Base-by-base conservation (phyloP, 2,888 invertebrate genomes). In the Muschampia plurimacula region DNA sequence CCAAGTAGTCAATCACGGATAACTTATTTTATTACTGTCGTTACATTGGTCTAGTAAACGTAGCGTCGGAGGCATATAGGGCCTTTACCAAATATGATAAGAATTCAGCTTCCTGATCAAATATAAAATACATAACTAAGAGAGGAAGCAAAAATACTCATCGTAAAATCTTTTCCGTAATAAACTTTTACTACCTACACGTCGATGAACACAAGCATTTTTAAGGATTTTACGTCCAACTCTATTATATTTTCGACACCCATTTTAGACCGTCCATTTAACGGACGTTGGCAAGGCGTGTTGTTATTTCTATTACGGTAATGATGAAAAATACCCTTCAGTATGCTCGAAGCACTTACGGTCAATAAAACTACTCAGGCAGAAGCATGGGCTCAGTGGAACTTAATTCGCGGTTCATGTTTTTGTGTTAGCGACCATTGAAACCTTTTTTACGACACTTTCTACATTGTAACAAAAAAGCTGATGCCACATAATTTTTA, bases 291-390 rank as follows among this genome's bases (percentile, higher is more conserved):
- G 22, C 22, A 22, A 57, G 55, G 59, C 49, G 36, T 28, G 49
- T 36, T 46, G 59, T 66, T 71, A 71, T 71, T 71, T 71, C 71
- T 59, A 71, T 71, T 65, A 70, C 70, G 66, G 55, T 71, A 70
- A 73, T 66, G 66, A 49, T 70, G 73, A 55, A 71, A 71, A 73
- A 67, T 62, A 65, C 65, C 65, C 62, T 52, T 67, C 39, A 39
- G 65, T 62, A 39, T 66, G 39, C 69, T 10, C 41, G 71, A 55
- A 55, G 69, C 68, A 63, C 60, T 71, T 71, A 75, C 52, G 71
- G 71, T 69, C 71, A 75, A 63, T 73, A 72, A 75, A 75, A 73
- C 73, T 63, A 64, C 63, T 69, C 71, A 57, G 59, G 67, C 67
- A 74, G 71, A 72, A 73, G 57, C 70, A 68, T 46, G 64, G 70